Conservation (phyloP, 2,797 vertebrate genomes). For the Rhinophrynus dorsalis region DNA sequence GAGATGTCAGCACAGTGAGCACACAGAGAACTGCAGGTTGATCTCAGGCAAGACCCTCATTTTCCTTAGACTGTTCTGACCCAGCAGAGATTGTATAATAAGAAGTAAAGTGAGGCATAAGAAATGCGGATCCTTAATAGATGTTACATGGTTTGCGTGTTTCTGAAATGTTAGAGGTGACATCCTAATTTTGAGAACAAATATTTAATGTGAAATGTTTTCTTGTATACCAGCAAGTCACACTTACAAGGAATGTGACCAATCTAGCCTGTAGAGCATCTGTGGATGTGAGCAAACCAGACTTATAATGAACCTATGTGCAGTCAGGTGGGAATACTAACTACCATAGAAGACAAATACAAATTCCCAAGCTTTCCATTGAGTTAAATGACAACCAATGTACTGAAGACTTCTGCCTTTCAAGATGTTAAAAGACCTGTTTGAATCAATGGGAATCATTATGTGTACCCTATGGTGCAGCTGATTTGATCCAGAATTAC, state of each 20-base stretch:
- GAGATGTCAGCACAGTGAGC: constrained; percentile 20
- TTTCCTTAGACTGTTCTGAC: constrained; percentile 17
- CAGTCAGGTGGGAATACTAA: no score
- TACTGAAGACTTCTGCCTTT: no score
- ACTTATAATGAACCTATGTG: no score
- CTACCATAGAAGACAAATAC: no score
- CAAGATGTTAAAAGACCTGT: no score
- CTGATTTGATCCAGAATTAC: no score
- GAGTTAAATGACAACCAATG: no score
- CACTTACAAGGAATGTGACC: background rate
- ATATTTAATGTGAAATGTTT: background rate
- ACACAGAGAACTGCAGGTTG: constrained; percentile 15
- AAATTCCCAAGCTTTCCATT: no score
- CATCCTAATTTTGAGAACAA: background rate
- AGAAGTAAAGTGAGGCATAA: constrained; percentile 3
- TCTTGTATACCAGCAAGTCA: background rate
- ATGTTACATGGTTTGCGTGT: background rate
- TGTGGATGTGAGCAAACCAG: background rate
- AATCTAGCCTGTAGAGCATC: background rate
- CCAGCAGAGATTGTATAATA: constrained; percentile 29
- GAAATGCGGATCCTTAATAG: background rate
- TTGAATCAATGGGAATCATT: no score
- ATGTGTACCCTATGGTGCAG: no score
- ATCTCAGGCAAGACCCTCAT: constrained; percentile 23
- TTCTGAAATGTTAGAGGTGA: background rate